Conservation (phyloP, 2,113 vertebrate species). For the Jacana jacana region DNA sequence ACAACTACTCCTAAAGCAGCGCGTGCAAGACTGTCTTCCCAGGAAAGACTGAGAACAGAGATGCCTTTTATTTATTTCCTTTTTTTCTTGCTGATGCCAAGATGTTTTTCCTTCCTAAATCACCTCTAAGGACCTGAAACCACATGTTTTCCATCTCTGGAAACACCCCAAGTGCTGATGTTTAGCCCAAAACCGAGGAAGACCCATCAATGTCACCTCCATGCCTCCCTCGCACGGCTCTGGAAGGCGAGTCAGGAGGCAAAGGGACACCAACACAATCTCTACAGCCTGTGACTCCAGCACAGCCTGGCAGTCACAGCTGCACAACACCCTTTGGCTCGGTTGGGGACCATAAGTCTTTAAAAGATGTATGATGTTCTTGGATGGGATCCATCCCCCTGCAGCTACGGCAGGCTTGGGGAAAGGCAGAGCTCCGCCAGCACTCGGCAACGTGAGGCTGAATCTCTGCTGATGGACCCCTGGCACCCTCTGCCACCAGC, state of each 20-base stretch:
- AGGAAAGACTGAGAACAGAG: not conserved
- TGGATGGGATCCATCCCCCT: slow-evolving; percentile 38
- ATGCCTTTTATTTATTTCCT: not conserved
- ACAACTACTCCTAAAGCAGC: not conserved
- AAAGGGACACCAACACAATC: not conserved
- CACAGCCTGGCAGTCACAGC: slow-evolving; percentile 17
- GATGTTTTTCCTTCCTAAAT: not conserved
- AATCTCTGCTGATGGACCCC: not conserved
- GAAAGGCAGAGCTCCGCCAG: not conserved
- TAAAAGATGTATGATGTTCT: slow-evolving; percentile 52
- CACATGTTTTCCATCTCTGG: not conserved
- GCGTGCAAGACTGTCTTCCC: not conserved
- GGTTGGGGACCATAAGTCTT: not conserved
- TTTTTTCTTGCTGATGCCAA: not conserved
- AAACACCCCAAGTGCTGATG: not conserved
- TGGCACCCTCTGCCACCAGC: not conserved
- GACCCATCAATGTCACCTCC: not conserved
- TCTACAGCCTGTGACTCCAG: not conserved
- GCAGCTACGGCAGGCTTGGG: not conserved
- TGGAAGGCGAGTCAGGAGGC: not conserved
- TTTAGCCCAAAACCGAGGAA: not conserved
- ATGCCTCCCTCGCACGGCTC: not conserved
- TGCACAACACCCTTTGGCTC: not conserved
- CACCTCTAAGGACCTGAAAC: not conserved
- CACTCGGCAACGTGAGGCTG: not conserved